These are phyloP conservation scores for Nothoprocta perdicaria DNA, from an alignment of 2,113 vertebrate species.

Conservation along the genomic window DNA sequence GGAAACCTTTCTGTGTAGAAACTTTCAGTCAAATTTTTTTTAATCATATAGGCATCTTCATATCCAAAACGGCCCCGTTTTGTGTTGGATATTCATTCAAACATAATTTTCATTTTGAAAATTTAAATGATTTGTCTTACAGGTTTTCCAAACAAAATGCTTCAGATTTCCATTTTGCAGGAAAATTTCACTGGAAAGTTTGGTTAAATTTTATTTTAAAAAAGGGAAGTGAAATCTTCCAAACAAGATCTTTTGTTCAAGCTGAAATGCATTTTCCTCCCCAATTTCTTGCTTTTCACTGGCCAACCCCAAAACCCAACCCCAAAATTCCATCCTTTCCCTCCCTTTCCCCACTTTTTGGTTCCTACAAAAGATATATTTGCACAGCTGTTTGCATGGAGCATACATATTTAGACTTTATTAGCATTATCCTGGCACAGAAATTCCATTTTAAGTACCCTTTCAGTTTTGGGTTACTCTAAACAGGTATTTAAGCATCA, in stretches of 20 bases:
- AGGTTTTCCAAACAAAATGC: background rate
- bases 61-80: background rate
- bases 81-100: background rate
- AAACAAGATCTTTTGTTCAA: background rate
- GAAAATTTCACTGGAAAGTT: background rate
- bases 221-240: background rate
- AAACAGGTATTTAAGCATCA: constrained; percentile 27
- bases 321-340: background rate
- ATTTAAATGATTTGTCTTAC: background rate
- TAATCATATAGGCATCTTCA: background rate
- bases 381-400: constrained; percentile 50
- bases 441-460: constrained; percentile 9
- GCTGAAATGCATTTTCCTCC: background rate
- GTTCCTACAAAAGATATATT: constrained; percentile 18
- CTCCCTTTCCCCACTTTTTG: background rate
- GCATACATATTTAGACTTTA: constrained; percentile 21
- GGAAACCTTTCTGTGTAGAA: background rate
- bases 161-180: background rate
- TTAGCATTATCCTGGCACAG: constrained; percentile 19
- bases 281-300: background rate
- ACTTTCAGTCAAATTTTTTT: background rate
- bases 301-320: background rate
- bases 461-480: constrained; percentile 1
- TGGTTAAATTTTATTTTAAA: background rate
- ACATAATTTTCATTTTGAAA: background rate